Percentiles rank a stretch among this genome's conserved stretches.
Evolutionary conservation across 2,888 invertebrate genomes (phyloP).

Genomic region (Argyresthia albistria): DNA sequence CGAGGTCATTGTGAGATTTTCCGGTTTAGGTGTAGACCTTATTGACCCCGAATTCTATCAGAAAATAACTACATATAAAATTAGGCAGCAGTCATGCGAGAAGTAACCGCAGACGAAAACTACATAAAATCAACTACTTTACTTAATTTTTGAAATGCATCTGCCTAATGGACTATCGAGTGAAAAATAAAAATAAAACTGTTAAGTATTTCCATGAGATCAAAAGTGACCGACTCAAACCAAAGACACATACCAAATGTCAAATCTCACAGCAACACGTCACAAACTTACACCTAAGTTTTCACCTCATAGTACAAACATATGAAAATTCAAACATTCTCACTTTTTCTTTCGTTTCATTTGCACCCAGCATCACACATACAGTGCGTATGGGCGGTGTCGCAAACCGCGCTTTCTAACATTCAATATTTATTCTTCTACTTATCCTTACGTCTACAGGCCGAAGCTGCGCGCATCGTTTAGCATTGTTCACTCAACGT

Average conservation of each 20-base stretch:
- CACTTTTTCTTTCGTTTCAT: slow-evolving; percentile 70
- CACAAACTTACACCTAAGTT: slow-evolving; percentile 13
- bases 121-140: background rate
- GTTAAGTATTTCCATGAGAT: too few species aligned
- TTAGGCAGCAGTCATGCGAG: slow-evolving; percentile 43
- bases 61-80: slow-evolving; percentile 59
- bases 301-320: slow-evolving; percentile 16
- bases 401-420: slow-evolving; percentile 66
- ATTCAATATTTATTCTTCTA: slow-evolving; percentile 68
- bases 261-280: background rate
- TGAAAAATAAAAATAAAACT: too few species aligned
- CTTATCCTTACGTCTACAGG: slow-evolving; percentile 51
- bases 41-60: slow-evolving; percentile 46
- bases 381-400: slow-evolving; percentile 38
- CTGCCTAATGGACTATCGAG: too few species aligned
- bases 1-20: slow-evolving; percentile 28
- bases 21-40: slow-evolving; percentile 41
- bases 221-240: too few species aligned
- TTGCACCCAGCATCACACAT: slow-evolving; percentile 45
- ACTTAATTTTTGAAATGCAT: too few species aligned
- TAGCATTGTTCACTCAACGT: slow-evolving; percentile 34
- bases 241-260: too few species aligned
- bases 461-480: slow-evolving; percentile 36
- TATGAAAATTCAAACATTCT: slow-evolving; percentile 62
- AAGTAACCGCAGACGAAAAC: slow-evolving; percentile 20